phyloP scores from a whole-genome alignment of 2,113 vertebrate genomes.

The Larimichthys polyactis region DNA sequence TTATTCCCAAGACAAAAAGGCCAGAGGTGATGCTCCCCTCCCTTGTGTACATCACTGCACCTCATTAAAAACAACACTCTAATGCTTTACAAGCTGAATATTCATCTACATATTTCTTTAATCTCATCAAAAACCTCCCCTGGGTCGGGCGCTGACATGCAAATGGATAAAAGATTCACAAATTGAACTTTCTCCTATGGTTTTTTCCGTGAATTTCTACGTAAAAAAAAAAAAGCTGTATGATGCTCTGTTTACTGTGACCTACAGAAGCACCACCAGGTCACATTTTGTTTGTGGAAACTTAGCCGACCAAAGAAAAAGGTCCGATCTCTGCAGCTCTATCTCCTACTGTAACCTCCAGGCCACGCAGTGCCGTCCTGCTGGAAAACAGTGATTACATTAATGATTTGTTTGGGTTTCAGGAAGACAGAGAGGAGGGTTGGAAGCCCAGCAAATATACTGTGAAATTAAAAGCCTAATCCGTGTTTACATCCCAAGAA shows the following conservation, averaged over 20 bases:
- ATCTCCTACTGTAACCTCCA: slow-evolving; percentile 45
- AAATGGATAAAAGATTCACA: not conserved
- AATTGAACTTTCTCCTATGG: not conserved
- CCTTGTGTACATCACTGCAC: not conserved
- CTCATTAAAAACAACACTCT: not conserved
- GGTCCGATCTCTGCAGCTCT: not conserved
- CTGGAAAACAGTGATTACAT: slow-evolving; percentile 44
- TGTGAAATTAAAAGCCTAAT: slow-evolving; percentile 41
- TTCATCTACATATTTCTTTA: not conserved
- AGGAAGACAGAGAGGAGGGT: slow-evolving; percentile 11
- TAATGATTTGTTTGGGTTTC: slow-evolving; percentile 81
- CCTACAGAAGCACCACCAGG: slow-evolving; percentile 6
- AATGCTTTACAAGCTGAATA: not conserved
- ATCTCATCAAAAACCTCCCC: not conserved
- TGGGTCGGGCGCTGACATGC: not conserved
- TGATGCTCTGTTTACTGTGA: slow-evolving; percentile 14
- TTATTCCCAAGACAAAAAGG: not conserved
- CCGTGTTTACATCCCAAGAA: slow-evolving; percentile 61
- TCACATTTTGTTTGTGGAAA: slow-evolving; percentile 40
- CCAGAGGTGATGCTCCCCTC: not conserved
- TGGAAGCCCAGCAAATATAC: slow-evolving; percentile 25
- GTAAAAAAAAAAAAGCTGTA: not conserved
- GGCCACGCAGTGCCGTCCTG: slow-evolving; percentile 30
- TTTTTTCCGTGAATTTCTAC: not conserved
- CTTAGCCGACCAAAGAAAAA: slow-evolving; percentile 6